These are phyloP conservation scores for Lasiurus cinereus DNA, from an alignment of 2,113 vertebrate genomes.

Conservation along the genomic window DNA sequence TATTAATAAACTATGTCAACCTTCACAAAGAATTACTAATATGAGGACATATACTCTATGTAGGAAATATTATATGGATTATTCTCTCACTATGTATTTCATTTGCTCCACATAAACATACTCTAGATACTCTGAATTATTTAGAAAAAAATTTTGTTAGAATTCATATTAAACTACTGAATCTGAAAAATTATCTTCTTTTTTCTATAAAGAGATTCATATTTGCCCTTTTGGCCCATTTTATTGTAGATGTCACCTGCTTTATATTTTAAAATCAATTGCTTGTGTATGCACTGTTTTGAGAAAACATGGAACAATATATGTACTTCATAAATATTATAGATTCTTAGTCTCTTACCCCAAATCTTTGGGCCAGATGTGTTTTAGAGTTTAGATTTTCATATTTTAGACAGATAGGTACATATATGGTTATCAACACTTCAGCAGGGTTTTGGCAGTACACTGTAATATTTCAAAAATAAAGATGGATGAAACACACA, in stretches of 20 bases:
- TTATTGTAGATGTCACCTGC: not conserved
- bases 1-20: slow-evolving; percentile 44
- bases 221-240: not conserved
- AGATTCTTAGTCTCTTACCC: not conserved
- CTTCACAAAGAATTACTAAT: not conserved
- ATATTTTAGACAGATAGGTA: not conserved
- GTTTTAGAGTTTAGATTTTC: not conserved
- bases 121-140: slow-evolving; percentile 61
- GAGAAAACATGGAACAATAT: not conserved
- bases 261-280: not conserved
- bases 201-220: not conserved
- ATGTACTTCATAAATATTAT: not conserved
- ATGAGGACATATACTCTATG: not conserved
- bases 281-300: not conserved
- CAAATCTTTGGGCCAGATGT: not conserved
- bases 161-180: slow-evolving; percentile 46
- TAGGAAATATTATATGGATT: not conserved
- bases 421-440: not conserved
- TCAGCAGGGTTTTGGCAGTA: not conserved
- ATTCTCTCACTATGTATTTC: not conserved
- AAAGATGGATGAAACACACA: not conserved
- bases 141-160: not conserved
- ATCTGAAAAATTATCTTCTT: not conserved
- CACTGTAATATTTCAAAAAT: not conserved
- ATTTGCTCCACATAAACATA: not conserved